Base-by-base conservation (phyloP, 2,113 vertebrate genomes). In the Dolichotis patagonum region DNA sequence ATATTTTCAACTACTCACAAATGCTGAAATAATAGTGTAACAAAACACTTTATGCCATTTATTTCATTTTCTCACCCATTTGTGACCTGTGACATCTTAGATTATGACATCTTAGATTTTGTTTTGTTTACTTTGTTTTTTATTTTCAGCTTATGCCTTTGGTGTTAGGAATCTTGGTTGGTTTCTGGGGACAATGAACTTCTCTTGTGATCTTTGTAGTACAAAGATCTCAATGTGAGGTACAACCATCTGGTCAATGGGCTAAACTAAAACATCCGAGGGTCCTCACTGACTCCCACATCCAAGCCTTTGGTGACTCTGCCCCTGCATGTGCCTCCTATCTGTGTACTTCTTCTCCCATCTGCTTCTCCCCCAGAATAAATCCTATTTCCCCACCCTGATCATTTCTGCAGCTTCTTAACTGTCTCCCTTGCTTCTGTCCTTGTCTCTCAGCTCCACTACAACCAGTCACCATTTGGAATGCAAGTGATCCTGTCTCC, bases 1-100 rank as follows among this genome's bases (percentile, higher is more conserved):
- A 60, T 82, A 87, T 49, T 73, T 93, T 89, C 3, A 10, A 83
- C 77, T 52, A 85, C 94, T 94, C 38, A 77, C 24, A 88, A 60
- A 88, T 85, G 83, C 60, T 52, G n/a, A 88, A 17, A 54, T 60
- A n/a, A 32, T 46, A 60, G 22, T 60, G 14, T 49, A 60, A 88
- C 52, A 85, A 60, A 84, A 8, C 2, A 46, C 54, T 43, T 86
- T 56, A 52, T 16, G 28, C 35, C 0, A 35, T 73, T 85, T 94
- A 56, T 35, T 73, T 87, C 5, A 28, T 82, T n/a, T 60, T 56
- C 75, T 43, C 0, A 46, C 0, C 24, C 24, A 63, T 81, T 89
- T 94, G 35, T 13, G 87, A n/a, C n/a, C n/a, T n/a, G n/a, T n/a
- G n/a, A 58, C 58, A 54, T 14, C 7, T 3, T 82, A 12, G 38